A percentile compares a stretch with the other conserved stretches of the same genome.
These are phyloP conservation scores for Gouania willdenowi DNA, from an alignment of 2,797 vertebrate genomes.

Conservation along the genomic window DNA sequence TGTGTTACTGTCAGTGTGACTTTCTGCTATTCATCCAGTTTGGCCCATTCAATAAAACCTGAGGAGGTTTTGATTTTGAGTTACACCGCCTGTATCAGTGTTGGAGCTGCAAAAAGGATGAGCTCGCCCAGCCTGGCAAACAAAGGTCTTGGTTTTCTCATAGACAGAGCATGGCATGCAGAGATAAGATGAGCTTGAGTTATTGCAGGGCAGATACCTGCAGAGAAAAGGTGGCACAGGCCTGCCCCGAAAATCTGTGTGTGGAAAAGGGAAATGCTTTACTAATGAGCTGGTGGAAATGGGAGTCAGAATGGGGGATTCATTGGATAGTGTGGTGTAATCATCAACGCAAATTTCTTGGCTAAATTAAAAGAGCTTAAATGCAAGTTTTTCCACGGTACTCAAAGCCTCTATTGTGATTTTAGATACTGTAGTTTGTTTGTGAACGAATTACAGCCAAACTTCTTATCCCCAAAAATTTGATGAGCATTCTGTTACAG, in stretches of 20 bases:
- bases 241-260: no score
- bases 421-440: no score
- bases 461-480: no score
- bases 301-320: conserved; percentile 27
- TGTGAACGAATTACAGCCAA: no score
- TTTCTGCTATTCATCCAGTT: no score
- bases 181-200: conserved; percentile 60
- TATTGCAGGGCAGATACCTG: conserved; percentile 29
- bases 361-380: no score
- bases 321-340: no score
- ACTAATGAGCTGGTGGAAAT: conserved; percentile 31
- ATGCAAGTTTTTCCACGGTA: conserved; percentile 37
- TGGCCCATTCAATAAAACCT: conserved; percentile 30
- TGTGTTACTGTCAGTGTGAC: conserved; percentile 15
- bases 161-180: conserved; percentile 44
- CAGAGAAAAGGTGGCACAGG: conserved; percentile 23
- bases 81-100: conserved; percentile 13
- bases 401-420: conserved; percentile 14
- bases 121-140: conserved; percentile 34
- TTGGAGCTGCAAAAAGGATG: conserved; percentile 3
- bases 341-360: no score
- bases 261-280: no score
- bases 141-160: conserved; percentile 61
- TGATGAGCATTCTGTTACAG: no score
- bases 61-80: conserved; percentile 16